phyloP scores from a whole-genome alignment of 2,797 vertebrate genomes.

The Acanthis flammea region DNA sequence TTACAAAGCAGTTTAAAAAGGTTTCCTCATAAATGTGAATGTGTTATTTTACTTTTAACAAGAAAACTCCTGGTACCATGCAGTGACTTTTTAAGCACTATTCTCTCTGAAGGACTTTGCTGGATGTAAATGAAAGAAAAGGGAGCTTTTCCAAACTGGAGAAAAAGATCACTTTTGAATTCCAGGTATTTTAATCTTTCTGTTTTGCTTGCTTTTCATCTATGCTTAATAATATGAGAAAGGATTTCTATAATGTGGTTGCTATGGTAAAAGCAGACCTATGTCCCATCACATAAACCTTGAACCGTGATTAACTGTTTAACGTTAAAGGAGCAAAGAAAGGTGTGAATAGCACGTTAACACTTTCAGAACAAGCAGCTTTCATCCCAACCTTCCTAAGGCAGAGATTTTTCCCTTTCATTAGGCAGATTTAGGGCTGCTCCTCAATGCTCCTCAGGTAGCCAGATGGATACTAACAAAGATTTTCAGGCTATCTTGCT shows the following conservation, averaged over 20 bases:
- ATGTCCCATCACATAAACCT: background rate
- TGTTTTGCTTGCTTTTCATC: conserved; percentile 25
- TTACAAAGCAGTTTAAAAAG: background rate
- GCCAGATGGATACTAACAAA: background rate
- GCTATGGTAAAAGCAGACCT: conserved; percentile 30
- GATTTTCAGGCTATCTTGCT: background rate
- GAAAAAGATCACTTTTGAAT: background rate
- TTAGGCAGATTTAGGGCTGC: background rate
- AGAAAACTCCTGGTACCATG: background rate
- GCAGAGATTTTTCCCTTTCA: background rate
- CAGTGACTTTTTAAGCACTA: background rate
- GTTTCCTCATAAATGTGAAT: background rate
- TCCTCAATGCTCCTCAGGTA: background rate
- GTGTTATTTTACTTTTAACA: conserved; percentile 11
- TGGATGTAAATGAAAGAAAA: conserved; percentile 26
- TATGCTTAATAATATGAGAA: conserved; percentile 21
- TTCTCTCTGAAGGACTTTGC: conserved; percentile 29
- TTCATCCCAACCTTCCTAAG: background rate
- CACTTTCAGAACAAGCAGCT: background rate
- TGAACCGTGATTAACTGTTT: conserved; percentile 3
- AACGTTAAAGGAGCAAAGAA: background rate
- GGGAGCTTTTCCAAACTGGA: background rate
- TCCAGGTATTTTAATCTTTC: conserved; percentile 31
- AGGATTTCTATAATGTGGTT: background rate
- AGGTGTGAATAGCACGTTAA: background rate